Evolutionary conservation across 1,140 invertebrate species (phyloP).

Genomic region (Leptinotarsa defecta): DNA sequence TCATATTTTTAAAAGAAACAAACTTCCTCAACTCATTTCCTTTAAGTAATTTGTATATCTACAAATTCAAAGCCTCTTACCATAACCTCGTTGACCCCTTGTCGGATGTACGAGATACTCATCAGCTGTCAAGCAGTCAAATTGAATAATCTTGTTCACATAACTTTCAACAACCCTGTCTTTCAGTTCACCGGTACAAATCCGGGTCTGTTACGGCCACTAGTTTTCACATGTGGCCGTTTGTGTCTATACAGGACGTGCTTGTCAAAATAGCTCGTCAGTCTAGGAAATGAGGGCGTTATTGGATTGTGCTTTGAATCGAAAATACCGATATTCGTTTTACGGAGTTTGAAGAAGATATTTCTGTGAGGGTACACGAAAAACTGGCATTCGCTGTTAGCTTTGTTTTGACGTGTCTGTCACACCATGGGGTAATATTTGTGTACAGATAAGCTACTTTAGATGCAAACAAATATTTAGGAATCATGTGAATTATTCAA

Average conservation of each 20-base stretch:
- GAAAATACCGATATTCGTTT: not conserved
- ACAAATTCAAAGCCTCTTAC: too few relatives aligned
- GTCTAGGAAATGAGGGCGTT: conserved; percentile 20
- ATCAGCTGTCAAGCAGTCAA: too few relatives aligned
- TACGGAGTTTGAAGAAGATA: conserved; percentile 3
- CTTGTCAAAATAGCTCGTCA: conserved; percentile 18
- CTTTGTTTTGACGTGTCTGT: not conserved
- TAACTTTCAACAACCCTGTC: too few relatives aligned
- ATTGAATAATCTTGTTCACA: too few relatives aligned
- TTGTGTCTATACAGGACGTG: conserved; percentile 11
- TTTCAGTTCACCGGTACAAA: not conserved
- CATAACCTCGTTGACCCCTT: too few relatives aligned
- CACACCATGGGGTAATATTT: not conserved
- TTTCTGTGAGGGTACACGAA: not conserved
- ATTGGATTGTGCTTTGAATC: conserved; percentile 11
- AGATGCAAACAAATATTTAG: too few relatives aligned
- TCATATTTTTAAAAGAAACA: too few relatives aligned
- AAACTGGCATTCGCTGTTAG: not conserved
- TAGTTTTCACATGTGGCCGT: not conserved
- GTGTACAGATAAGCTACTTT: too few relatives aligned
- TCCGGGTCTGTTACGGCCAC: conserved; percentile 8
- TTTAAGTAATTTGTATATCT: too few relatives aligned
- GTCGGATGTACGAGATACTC: too few relatives aligned
- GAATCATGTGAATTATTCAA: too few relatives aligned
- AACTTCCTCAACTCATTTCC: too few relatives aligned